phyloP scores from a whole-genome alignment of 1,140 invertebrate species.

The Brachionus angularis region DNA sequence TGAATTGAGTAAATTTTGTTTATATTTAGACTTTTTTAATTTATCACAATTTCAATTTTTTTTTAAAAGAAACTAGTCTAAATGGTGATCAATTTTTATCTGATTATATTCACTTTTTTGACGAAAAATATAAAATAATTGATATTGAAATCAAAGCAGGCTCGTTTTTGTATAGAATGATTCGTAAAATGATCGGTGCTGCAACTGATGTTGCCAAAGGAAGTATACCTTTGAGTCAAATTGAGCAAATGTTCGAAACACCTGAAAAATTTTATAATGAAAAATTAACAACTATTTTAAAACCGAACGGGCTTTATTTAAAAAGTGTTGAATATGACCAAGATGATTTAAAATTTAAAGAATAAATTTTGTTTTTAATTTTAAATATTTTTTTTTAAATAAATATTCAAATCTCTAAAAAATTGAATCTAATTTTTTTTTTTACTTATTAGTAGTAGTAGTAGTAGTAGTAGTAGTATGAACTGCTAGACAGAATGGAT shows the following conservation, averaged over 20 bases:
- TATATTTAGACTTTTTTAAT: neutral
- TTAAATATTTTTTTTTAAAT: no score
- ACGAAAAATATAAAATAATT: conserved; percentile 23
- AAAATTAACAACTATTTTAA: conserved; percentile 24
- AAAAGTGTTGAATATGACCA: conserved; percentile 32
- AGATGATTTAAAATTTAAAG: no score
- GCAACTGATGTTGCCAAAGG: conserved; percentile 27
- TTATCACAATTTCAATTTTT: neutral
- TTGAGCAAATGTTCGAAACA: neutral
- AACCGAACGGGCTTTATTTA: conserved; percentile 29
- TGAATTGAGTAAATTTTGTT: conserved; percentile 10
- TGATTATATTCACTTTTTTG: neutral
- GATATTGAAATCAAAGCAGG: conserved; percentile 5
- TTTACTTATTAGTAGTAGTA: no score
- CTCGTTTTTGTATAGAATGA: conserved; percentile 43
- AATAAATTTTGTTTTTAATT: no score
- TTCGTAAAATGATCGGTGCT: conserved; percentile 42
- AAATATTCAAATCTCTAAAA: no score
- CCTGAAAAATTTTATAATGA: conserved; percentile 5
- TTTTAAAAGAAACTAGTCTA: neutral
- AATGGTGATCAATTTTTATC: conserved; percentile 6
- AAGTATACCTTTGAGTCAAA: conserved; percentile 15
- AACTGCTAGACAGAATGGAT: no score
- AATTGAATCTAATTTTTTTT: no score
- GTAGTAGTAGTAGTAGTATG: no score